Conservation (phyloP, 2,888 invertebrate species). For the Seira ritae region DNA sequence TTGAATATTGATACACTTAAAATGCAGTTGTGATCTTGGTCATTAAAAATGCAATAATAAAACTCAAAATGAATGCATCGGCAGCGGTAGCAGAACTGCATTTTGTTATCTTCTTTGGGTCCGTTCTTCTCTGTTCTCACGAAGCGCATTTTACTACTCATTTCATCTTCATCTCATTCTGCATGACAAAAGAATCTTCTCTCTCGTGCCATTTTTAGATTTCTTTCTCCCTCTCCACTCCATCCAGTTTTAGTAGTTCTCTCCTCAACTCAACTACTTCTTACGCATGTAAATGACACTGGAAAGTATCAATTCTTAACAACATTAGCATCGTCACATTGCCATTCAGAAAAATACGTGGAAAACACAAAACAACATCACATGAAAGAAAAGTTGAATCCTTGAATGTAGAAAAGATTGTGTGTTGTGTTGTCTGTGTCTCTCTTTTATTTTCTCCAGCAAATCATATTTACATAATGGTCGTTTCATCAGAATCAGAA, state of each 20-base stretch:
- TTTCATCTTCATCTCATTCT: constrained; percentile 32
- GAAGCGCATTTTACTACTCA: not conserved
- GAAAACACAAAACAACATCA: constrained; percentile 47
- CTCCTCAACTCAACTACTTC: constrained; percentile 23
- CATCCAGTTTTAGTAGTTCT: not conserved
- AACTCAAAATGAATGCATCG: not conserved
- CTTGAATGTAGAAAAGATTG: constrained; percentile 35
- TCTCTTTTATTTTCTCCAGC: constrained; percentile 51
- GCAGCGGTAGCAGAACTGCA: too few species aligned
- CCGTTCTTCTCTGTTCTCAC: not conserved
- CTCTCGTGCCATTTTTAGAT: constrained; percentile 11
- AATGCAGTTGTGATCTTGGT: too few species aligned
- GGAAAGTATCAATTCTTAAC: constrained; percentile 47
- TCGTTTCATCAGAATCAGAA: constrained; percentile 48
- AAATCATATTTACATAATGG: constrained; percentile 67
- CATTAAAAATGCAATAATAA: too few species aligned
- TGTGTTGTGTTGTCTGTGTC: too few species aligned
- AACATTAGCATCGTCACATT: constrained; percentile 26
- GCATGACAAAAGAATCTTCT: constrained; percentile 57
- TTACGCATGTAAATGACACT: constrained; percentile 62
- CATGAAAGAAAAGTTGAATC: constrained; percentile 12
- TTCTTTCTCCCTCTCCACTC: not conserved
- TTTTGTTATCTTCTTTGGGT: too few species aligned
- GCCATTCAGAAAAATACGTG: not conserved
- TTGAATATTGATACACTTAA: too few species aligned